phyloP scores from a whole-genome alignment of 2,797 vertebrate genomes.

The Centropyge bicolor region DNA sequence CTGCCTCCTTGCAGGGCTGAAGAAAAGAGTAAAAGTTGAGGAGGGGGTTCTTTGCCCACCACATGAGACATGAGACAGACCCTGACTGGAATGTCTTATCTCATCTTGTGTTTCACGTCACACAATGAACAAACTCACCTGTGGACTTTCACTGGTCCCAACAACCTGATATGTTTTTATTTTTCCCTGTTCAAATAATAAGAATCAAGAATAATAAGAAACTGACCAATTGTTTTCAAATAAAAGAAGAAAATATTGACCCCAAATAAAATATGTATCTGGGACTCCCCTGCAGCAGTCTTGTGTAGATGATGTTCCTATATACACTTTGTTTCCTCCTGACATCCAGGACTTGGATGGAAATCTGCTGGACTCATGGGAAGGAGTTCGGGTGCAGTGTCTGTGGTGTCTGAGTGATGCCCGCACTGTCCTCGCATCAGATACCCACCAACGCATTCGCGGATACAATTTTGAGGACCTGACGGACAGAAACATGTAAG shows the following conservation, averaged over 20 bases:
- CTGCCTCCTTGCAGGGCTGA: no score
- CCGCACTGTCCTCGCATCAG: constrained; percentile 94
- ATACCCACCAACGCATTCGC: constrained; percentile 97
- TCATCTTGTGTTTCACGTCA: no score
- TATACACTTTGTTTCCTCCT: neutral
- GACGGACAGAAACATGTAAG: constrained; percentile 98
- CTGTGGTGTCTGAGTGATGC: constrained; percentile 95
- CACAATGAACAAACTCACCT: no score
- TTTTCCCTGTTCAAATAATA: no score
- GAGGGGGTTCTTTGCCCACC: no score
- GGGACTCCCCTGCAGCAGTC: neutral
- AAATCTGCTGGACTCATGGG: constrained; percentile 98
- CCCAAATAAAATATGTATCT: neutral
- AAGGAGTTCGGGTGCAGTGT: constrained; percentile 97
- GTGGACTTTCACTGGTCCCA: no score
- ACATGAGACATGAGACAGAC: no score
- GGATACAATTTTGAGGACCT: constrained; percentile 99
- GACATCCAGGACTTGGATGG: constrained; percentile 93
- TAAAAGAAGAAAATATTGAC: neutral
- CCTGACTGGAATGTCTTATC: no score
- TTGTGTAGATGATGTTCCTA: neutral
- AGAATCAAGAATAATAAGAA: no score
- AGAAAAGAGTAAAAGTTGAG: no score
- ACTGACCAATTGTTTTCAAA: neutral
- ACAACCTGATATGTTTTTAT: no score